Conservation (phyloP, 92 coral and sea anemone species). For the Montipora capitata region DNA sequence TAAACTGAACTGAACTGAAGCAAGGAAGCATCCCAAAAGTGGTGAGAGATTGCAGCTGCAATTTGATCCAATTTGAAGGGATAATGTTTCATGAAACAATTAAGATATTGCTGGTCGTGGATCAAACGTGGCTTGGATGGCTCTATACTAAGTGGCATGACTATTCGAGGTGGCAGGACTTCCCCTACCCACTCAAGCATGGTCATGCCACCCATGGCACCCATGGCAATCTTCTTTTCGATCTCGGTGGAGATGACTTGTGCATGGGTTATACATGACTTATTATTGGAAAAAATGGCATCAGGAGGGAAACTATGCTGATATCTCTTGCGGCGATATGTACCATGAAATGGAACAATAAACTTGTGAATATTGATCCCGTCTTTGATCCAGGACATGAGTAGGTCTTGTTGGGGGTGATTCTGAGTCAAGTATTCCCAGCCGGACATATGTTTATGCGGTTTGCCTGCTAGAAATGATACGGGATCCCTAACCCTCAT, state of each 20-base stretch:
- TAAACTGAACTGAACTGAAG: too few species aligned
- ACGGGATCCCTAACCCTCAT: too few species aligned
- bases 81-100: slow-evolving; percentile 31
- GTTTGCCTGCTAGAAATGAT: too few species aligned
- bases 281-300: background rate
- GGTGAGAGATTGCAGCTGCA: too few species aligned
- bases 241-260: slow-evolving; percentile 33
- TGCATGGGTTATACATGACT: too few species aligned
- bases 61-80: slow-evolving; percentile 50
- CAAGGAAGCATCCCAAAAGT: too few species aligned
- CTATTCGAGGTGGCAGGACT: slow-evolving; percentile 26
- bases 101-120: slow-evolving; percentile 4
- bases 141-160: background rate
- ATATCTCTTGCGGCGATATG: slow-evolving; percentile 2
- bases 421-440: too few species aligned
- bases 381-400: background rate
- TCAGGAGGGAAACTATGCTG: slow-evolving; percentile 28
- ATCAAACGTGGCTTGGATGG: too few species aligned
- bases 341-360: slow-evolving; percentile 19
- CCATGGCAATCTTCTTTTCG: slow-evolving; percentile 34
- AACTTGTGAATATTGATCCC: background rate
- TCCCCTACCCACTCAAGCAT: slow-evolving; percentile 19
- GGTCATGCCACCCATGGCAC: background rate
- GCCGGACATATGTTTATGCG: too few species aligned
- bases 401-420: background rate